Base-by-base conservation (phyloP, 2,797 vertebrate genomes). In the Phalloptychus januarius region DNA sequence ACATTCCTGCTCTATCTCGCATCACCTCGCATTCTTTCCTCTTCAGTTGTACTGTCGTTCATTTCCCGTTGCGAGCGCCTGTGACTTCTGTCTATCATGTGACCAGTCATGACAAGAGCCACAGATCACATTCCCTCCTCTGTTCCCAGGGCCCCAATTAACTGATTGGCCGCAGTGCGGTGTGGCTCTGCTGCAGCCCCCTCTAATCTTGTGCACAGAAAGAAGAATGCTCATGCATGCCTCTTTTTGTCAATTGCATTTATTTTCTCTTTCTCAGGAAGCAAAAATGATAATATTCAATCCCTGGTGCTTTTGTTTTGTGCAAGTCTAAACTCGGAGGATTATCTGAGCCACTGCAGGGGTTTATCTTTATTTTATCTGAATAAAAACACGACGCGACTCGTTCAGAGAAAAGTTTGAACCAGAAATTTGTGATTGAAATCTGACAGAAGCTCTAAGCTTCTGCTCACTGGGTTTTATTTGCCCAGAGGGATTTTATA, bases 131-230 rank as follows among this genome's bases (percentile, higher is more conserved):
- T 87, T 78, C 81, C 46, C 82, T 61, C 75, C 8, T 28, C 85
- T 86, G 86, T 87, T 91, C 93, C 93, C 92, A 86, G 81, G 88
- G 89, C 75, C 77, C 77, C 83, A 87, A 92, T 94, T 94, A 93
- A 81, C 81, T 80, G 85, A 92, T 86, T 91, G 88, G 86, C 88
- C 87, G 73, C 84, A 86, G 82, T 88, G 83, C 84, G 70, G 80
- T 81, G 77, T 77, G 85, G 83, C 81, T 52, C 56, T 16, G 78
- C 74, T 75, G 50, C 74, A 67, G 77, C 33, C 7, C 2, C 31
- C 20, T 75, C 76, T 72, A n/a, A n/a, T n/a, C 82, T 20, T 78
- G 52, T 46, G 76, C 56, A 23, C 45, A 23, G 70, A 52, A 16
- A 33, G 50, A 71, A 36, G 28, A 56, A 23, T 58, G 12, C 23